Conservation (phyloP, 2,113 vertebrate genomes). For the Lasiurus borealis region DNA sequence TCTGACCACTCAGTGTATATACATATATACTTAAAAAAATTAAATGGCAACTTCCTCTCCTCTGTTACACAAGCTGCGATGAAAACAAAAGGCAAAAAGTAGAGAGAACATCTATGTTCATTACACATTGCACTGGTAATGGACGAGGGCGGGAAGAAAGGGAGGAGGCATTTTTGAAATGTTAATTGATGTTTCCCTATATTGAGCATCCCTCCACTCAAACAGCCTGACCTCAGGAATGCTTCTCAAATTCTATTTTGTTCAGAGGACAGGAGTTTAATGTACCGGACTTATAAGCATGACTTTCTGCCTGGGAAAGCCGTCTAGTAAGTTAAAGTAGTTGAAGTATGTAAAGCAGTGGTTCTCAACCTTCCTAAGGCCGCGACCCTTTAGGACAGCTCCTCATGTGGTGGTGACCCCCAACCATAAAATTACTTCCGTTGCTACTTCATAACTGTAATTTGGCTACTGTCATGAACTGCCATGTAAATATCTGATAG, state of each 20-base stretch:
- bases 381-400: no score
- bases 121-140: neutral
- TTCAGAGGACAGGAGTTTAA: neutral
- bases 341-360: neutral
- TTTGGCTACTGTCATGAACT: no score
- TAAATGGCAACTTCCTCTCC: neutral
- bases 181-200: neutral
- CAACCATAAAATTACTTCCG: no score
- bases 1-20: no score
- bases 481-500: no score
- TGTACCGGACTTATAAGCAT: neutral
- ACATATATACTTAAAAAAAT: no score
- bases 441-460: no score
- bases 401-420: no score
- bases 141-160: fast-evolving
- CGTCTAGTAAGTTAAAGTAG: neutral
- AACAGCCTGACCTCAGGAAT: neutral
- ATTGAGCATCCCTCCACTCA: neutral
- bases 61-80: neutral
- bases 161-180: neutral
- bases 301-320: neutral
- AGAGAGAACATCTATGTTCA: neutral
- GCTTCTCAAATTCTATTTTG: neutral
- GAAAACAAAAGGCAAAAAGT: neutral
- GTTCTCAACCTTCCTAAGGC: no score